Percentiles rank a stretch among this genome's conserved stretches.
phyloP scores from a whole-genome alignment of 2,888 invertebrate species.

The Nasonia oneida region DNA sequence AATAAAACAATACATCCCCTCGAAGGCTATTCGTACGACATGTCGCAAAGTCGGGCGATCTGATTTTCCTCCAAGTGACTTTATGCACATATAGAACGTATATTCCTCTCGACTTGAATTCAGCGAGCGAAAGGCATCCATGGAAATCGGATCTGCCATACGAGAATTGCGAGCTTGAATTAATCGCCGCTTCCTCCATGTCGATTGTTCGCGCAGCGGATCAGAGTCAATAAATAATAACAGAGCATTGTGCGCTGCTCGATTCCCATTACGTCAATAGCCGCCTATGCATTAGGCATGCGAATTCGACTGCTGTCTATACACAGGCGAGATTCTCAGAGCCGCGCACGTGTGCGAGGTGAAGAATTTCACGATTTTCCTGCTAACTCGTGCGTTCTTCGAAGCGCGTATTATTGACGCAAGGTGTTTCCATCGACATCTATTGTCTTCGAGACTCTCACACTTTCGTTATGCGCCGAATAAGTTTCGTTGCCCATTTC shows the following conservation, averaged over 20 bases:
- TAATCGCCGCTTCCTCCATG: background rate
- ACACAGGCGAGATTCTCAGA: background rate
- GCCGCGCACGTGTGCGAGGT: background rate
- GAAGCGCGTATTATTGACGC: background rate
- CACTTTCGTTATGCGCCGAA: no score
- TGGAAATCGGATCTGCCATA: conserved; percentile 1
- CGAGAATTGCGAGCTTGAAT: conserved; percentile 1
- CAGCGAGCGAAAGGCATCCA: background rate
- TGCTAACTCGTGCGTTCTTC: background rate
- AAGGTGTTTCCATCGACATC: no score
- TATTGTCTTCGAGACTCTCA: no score
- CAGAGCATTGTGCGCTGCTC: conserved; percentile 14
- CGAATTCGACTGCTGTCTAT: background rate
- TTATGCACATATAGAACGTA: background rate
- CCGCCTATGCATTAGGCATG: conserved; percentile 18
- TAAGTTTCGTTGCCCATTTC: no score
- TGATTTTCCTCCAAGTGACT: background rate
- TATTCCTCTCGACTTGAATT: background rate
- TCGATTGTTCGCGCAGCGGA: conserved; percentile 26
- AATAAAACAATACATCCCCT: background rate
- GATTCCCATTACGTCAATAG: conserved; percentile 42
- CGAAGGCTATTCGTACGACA: background rate
- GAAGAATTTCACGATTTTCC: background rate
- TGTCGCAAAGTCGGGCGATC: background rate
- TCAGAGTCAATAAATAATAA: conserved; percentile 41